Base-by-base conservation (phyloP, 2,113 vertebrate species). In the Sceloporus undulatus region DNA sequence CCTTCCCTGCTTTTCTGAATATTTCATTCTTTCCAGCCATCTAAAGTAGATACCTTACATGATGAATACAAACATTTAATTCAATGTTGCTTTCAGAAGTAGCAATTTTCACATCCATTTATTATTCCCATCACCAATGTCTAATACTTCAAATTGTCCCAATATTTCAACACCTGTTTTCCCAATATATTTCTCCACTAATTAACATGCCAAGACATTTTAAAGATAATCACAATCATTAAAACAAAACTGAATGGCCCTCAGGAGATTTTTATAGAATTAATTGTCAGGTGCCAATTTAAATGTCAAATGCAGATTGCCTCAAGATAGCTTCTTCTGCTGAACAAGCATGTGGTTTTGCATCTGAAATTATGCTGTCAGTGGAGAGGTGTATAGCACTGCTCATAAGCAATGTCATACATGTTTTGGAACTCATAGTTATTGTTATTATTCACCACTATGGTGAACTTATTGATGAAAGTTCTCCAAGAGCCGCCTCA, bases 271-370 rank as follows among this genome's bases (percentile, higher is more conserved):
- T 82, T 23, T 3, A 16, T 42, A 68, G 25, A 48, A 83, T 25
- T 42, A 71, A n/a, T 83, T 83, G 25, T 54, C 7, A 71, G 40
- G 29, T 71, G 40, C 82, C 29, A 83, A 83, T 71, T 70, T 71
- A 83, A n/a, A 80, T 80, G 66, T 29, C 70, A 71, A 83, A 52
- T 71, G 66, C 40, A 71, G 82, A 83, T 70, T 83, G 40, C 48
- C 82, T 71, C 42, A 70, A 83, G 42, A 52, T 71, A 29, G 13
- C 40, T n/a, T 16, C 27, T 71, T 83, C 40, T 83, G 82, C 82
- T 83, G 82, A 83, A 83, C 66, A 83, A 83, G 66, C 82, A 84
- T 52, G 48, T 82, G 42, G 52, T 71, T 52, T n/a, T 73, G 66
- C 66, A 71, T 52, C 71, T 54, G 27, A 27, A 71, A 54, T 84